Conservation (phyloP, 2,797 vertebrate species). For the Tragelaphus oryx region DNA sequence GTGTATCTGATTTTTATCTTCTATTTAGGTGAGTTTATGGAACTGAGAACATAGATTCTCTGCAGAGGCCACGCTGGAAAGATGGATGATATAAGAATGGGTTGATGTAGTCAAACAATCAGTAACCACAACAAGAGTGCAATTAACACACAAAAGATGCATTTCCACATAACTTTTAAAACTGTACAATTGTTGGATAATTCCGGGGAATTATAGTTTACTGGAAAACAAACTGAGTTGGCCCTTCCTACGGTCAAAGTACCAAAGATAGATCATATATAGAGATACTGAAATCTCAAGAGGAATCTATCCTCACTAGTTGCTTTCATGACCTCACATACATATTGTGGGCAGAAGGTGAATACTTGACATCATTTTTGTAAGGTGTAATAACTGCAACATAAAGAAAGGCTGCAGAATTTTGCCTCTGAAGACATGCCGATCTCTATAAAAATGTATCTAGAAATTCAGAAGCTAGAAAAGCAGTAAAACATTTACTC, state of each 20-base stretch:
- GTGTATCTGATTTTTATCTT: not conserved
- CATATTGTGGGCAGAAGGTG: not conserved
- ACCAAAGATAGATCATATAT: not conserved
- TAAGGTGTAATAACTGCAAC: not conserved
- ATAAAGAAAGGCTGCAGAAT: not conserved
- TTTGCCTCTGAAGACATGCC: not conserved
- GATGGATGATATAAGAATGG: not conserved
- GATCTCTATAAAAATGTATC: not conserved
- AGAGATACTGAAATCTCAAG: not conserved
- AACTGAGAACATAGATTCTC: not conserved
- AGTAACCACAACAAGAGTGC: conserved; percentile 7
- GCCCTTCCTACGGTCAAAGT: not conserved
- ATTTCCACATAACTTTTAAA: conserved; percentile 24
- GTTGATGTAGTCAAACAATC: conserved; percentile 1
- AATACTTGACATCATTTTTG: not conserved
- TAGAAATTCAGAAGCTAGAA: not conserved
- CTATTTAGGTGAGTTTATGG: not conserved
- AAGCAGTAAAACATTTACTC: not conserved
- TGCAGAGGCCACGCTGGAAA: not conserved
- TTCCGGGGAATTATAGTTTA: conserved; percentile 27
- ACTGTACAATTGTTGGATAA: not conserved
- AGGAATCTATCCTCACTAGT: not conserved
- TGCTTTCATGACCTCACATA: not conserved
- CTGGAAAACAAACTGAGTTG: not conserved
- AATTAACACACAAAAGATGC: conserved; percentile 1